phyloP scores from a whole-genome alignment of 1,140 invertebrate species.

The Caenorhabditis briggsae region DNA sequence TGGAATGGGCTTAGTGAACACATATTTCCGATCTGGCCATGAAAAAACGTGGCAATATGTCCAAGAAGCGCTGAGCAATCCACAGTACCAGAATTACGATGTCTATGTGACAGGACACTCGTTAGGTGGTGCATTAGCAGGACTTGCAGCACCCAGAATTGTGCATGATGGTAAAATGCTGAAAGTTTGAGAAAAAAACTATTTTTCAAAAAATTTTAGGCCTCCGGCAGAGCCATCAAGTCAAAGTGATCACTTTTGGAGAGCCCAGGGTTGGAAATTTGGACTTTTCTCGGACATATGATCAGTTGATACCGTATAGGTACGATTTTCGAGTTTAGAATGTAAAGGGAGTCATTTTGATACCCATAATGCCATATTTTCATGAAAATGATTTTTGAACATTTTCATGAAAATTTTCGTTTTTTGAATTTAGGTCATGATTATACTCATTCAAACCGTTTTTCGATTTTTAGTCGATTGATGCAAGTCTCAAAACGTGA shows the following conservation, averaged over 20 bases:
- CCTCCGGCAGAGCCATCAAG: slow-evolving; percentile 53
- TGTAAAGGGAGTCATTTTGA: not conserved
- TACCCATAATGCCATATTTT: too few relatives aligned
- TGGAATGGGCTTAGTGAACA: slow-evolving; percentile 66
- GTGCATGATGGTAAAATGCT: slow-evolving; percentile 52
- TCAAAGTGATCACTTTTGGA: slow-evolving; percentile 65
- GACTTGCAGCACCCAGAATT: slow-evolving; percentile 58
- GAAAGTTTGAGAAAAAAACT: not conserved
- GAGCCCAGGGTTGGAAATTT: slow-evolving; percentile 64
- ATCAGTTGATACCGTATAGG: slow-evolving; percentile 62
- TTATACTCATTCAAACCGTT: too few relatives aligned
- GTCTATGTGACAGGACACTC: slow-evolving; percentile 66
- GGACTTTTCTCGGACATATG: slow-evolving; percentile 61
- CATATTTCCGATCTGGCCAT: slow-evolving; percentile 62
- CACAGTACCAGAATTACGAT: slow-evolving; percentile 61
- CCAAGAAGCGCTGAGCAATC: slow-evolving; percentile 40
- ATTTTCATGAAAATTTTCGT: not conserved
- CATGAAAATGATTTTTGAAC: not conserved
- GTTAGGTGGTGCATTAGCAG: slow-evolving; percentile 65
- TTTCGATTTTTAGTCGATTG: too few relatives aligned
- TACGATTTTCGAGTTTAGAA: not conserved
- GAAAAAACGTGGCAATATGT: slow-evolving; percentile 58
- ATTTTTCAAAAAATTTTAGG: slow-evolving; percentile 29
- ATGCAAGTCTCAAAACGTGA: too few relatives aligned
- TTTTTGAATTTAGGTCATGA: too few relatives aligned